Conservation (phyloP, 2,797 vertebrate species). For the Hozukius guyotensis region DNA sequence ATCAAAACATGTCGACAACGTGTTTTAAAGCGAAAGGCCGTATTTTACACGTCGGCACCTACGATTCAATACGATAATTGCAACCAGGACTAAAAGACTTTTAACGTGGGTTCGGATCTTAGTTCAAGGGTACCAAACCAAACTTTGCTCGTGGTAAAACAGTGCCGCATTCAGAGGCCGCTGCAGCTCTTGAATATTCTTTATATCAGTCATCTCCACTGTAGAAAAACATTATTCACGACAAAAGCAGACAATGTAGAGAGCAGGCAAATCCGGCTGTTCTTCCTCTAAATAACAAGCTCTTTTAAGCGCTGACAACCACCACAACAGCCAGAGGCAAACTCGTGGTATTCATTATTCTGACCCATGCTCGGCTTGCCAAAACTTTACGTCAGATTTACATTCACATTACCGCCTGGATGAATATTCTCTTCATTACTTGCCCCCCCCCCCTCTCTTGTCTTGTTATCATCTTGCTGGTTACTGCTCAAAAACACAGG, state of each 20-base stretch:
- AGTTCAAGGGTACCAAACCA: background rate
- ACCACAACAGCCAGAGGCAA: slow-evolving; percentile 61
- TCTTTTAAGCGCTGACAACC: slow-evolving; percentile 59
- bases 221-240: slow-evolving; percentile 54
- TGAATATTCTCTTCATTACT: slow-evolving; percentile 43
- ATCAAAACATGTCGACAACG: background rate
- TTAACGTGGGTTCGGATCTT: background rate
- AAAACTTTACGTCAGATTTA: slow-evolving; percentile 54
- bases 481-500: slow-evolving; percentile 25
- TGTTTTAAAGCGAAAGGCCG: background rate
- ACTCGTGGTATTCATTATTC: slow-evolving; percentile 56
- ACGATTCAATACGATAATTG: background rate
- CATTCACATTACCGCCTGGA: slow-evolving; percentile 46
- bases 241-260: slow-evolving; percentile 44
- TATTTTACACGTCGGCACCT: background rate
- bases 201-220: slow-evolving; percentile 25
- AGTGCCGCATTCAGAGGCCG: slow-evolving; percentile 1
- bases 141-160: slow-evolving; percentile 23
- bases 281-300: slow-evolving; percentile 57
- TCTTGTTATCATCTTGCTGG: slow-evolving; percentile 42
- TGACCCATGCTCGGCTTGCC: slow-evolving; percentile 53
- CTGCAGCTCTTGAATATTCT: slow-evolving; percentile 39
- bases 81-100: background rate
- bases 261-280: slow-evolving; percentile 31
- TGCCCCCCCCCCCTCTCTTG: background rate